Base-by-base conservation (phyloP, 2,888 invertebrate species). In the Limnephilus auricula region DNA sequence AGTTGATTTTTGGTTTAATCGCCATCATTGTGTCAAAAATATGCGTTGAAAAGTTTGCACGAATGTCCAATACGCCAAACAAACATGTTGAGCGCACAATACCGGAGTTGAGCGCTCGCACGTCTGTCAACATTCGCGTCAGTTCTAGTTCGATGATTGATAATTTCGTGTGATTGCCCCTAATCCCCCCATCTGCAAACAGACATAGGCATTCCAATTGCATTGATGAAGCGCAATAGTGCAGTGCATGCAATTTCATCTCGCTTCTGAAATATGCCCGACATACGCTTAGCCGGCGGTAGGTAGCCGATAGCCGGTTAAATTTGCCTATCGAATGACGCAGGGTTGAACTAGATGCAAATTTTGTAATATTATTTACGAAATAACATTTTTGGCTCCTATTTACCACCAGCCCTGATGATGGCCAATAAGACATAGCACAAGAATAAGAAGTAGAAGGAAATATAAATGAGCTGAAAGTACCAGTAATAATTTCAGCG, bases 151-250 rank as follows among this genome's bases (percentile, higher is more conserved):
- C 89, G 65, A 34, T 89, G 91, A 91, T 91, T 91, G 86, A 91
- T 89, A 89, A 91, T 91, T 91, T 91, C 79, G 80, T 86, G 86
- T 87, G 91, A 91, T 90, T 91, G 91, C 86, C 84, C 86, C 15
- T 91, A 91, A 91, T 91, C 90, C 45, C 40, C 85, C 85, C 25
- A 40, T 65, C 87, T 78, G 65, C 87, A 87, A 87, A 87, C 65
- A 87, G 79, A 31, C 31, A 34, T 31, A 31, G 87, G 50, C 65
- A 85, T 85, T 40, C 30, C 85, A 85, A 85, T 85, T 85, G n/a
- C 30, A 50, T 50, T 65, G 85, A 85, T 85, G 87, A 32, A 30
- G 89, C 34, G 79, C 87, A 87, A 34, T 34, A 79, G 45, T 34
- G 50, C 50, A 80, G 32, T 88, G 90, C 82, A 45, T 40, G 50